Evolutionary conservation across 2,888 invertebrate genomes (phyloP), one percentile per base, ranked within the genome.

Genomic region (Heliconius ethilla): DNA sequence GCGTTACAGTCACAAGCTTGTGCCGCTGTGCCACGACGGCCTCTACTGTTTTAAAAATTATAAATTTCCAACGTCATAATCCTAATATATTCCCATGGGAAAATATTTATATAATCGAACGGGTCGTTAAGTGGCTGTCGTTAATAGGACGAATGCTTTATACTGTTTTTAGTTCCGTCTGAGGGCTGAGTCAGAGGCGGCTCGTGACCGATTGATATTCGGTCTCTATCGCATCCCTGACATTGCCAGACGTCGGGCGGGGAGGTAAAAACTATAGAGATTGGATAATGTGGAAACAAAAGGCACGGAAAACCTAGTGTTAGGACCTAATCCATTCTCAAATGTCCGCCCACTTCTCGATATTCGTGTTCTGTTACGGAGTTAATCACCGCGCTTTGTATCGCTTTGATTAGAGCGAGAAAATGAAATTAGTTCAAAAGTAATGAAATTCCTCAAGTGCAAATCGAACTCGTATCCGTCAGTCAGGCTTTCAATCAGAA

Each of bases 31-130:
- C 45, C 15, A 45, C 15, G 45, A 45, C 15, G 1, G 5, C 5
- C 15, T 25, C 25, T 25, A 25, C n/a, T 62, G 63, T 63, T 27
- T 27, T 27, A 27, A 15, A 63, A 63, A 63, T 63, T 7, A 25
- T 63, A 25, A 2, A 63, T 63, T 63, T 63, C 25, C 13, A 62
- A 63, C 63, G 13, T 29, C 65, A 29, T 18, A 65, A 65, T 25
- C 51, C 55, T 9, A 55, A 75, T 13, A 59, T 27, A 18, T 69
- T 77, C 76, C 76, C 76, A 77, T 72, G 76, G 72, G 72, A 77
- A 70, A 76, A 51, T 66, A 65, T 77, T 72, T 65, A 66, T 74
- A 65, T 72, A 65, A 45, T 72, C 55, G 62, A 33, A 66, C 65
- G 76, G 37, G 29, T 77, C 72, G 65, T 51, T 72, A 74, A 63